These are phyloP conservation scores for Saccopteryx bilineata DNA, from an alignment of 2,113 vertebrate genomes.

Conservation along the genomic window DNA sequence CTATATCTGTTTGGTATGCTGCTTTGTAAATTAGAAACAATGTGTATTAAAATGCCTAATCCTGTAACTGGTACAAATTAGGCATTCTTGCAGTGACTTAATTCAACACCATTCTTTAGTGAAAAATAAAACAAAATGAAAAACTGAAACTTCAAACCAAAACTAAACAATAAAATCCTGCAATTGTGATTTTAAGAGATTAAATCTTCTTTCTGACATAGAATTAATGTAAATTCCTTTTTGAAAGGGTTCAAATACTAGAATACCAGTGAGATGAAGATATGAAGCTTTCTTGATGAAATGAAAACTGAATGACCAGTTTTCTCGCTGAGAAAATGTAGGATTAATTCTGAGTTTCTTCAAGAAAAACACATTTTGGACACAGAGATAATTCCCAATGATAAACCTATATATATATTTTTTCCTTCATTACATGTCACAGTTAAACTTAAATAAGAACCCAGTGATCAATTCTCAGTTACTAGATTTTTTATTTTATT, in stretches of 20 bases:
- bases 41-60: constrained; percentile 49
- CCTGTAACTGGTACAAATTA: constrained; percentile 18
- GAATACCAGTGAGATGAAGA: constrained; percentile 20
- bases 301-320: constrained; percentile 11
- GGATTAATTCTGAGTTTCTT: constrained; percentile 57
- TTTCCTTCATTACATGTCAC: constrained; percentile 1
- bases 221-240: constrained; percentile 64
- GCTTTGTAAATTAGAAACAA: constrained; percentile 67
- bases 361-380: constrained; percentile 34
- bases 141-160: not conserved
- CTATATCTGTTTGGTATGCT: constrained; percentile 46
- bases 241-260: constrained; percentile 50
- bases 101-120: constrained; percentile 53
- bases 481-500: constrained; percentile 9
- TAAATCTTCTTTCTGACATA: constrained; percentile 55
- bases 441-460: constrained; percentile 65
- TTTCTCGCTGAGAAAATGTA: constrained; percentile 44
- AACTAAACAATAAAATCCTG: not conserved
- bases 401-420: constrained; percentile 26
- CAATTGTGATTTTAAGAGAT: constrained; percentile 59
- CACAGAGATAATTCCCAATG: constrained; percentile 45
- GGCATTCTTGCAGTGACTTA: constrained; percentile 48
- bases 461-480: not conserved
- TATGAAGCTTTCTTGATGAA: constrained; percentile 18
- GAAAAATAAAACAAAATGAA: constrained; percentile 17